Conservation (phyloP, 2,888 invertebrate species). For the Xestia rhomboidea region DNA sequence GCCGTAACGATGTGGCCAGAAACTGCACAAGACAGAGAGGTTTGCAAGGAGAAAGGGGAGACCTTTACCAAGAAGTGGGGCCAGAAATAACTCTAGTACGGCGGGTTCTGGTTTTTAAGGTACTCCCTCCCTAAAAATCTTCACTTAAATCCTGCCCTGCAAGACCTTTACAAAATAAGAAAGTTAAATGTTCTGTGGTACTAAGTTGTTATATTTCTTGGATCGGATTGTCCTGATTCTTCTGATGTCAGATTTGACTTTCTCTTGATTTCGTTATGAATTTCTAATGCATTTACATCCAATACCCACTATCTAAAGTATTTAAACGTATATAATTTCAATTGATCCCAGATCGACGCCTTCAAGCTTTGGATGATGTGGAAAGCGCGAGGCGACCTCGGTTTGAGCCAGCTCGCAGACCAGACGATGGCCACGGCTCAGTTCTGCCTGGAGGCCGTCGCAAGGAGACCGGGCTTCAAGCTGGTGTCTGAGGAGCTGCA, state of each 20-base stretch:
- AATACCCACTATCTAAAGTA: not conserved
- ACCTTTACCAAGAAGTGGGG: not conserved
- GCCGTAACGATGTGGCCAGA: not conserved
- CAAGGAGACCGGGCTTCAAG: constrained; percentile 90
- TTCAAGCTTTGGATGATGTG: constrained; percentile 98
- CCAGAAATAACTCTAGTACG: too few relatives aligned
- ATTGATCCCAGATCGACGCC: constrained; percentile 92
- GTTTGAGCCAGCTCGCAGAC: constrained; percentile 91
- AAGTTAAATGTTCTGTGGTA: not conserved
- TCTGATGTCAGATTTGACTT: not conserved
- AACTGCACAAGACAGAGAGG: not conserved
- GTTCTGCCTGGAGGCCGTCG: constrained; percentile 89
- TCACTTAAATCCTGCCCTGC: not conserved
- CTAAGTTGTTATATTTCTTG: not conserved
- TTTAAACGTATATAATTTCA: not conserved
- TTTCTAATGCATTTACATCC: not conserved
- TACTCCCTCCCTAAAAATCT: not conserved
- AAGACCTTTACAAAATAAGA: not conserved
- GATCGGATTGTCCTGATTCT: not conserved
- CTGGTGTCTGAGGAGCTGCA: constrained; percentile 91
- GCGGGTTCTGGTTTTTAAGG: too few relatives aligned
- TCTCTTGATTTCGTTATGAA: not conserved
- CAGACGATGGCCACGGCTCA: constrained; percentile 92
- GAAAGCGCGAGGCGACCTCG: constrained; percentile 94
- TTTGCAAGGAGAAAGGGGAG: not conserved